A percentile compares a stretch with the other conserved stretches of the same genome.
These are phyloP conservation scores for Nebria brevicollis DNA, from an alignment of 2,888 invertebrate genomes.

Conservation along the genomic window DNA sequence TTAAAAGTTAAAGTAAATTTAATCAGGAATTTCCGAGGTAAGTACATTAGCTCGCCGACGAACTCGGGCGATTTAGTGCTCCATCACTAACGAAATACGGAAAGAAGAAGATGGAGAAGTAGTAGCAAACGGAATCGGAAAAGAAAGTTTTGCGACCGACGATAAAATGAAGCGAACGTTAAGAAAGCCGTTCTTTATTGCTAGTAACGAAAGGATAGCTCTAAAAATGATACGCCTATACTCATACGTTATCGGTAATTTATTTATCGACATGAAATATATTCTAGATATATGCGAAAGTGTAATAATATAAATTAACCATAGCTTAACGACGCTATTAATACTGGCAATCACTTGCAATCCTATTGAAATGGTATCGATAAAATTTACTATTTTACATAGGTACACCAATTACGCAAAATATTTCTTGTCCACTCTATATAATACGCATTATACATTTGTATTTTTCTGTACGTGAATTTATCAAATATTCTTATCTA, in stretches of 20 bases:
- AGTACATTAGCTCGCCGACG: conserved; percentile 37
- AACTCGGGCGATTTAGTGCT: conserved; percentile 44
- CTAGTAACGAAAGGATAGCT: neutral
- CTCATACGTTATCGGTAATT: neutral
- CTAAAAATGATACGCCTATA: neutral
- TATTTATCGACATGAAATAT: too few species aligned
- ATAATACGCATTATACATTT: too few species aligned
- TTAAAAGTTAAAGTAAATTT: conserved; percentile 46
- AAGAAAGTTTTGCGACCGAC: conserved; percentile 40
- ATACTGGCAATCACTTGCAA: too few species aligned
- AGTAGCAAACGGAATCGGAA: conserved; percentile 39
- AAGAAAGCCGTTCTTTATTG: conserved; percentile 16
- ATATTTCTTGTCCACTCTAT: too few species aligned
- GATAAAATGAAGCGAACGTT: conserved; percentile 37
- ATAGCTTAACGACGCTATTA: too few species aligned
- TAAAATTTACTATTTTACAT: too few species aligned
- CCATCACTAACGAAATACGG: conserved; percentile 46
- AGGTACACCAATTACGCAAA: too few species aligned
- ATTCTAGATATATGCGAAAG: too few species aligned
- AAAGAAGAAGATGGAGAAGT: conserved; percentile 28
- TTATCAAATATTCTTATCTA: too few species aligned
- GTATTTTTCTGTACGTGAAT: too few species aligned
- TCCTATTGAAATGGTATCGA: too few species aligned
- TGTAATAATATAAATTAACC: too few species aligned
- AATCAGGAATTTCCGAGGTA: conserved; percentile 47